A percentile compares a stretch with the other conserved stretches of the same genome.
These are phyloP conservation scores for Anadara kagoshimensis DNA, from an alignment of 1,140 invertebrate genomes.

Conservation along the genomic window DNA sequence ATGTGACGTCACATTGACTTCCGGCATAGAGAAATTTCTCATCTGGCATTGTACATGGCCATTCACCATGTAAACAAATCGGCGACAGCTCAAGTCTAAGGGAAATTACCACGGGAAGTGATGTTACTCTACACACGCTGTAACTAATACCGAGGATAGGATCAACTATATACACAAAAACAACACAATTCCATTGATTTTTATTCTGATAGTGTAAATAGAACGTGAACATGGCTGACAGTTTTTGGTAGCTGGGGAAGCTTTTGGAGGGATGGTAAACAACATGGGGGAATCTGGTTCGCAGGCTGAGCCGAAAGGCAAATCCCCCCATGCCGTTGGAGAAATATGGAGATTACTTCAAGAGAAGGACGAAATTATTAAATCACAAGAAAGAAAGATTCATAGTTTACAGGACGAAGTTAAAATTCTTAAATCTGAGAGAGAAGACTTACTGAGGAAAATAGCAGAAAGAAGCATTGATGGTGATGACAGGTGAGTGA, in stretches of 20 bases:
- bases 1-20: no score
- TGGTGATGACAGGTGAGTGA: conserved; percentile 12
- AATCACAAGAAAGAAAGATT: conserved; percentile 9
- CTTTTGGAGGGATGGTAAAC: conserved; percentile 14
- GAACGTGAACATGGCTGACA: conserved; percentile 14
- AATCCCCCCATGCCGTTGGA: conserved; percentile 5
- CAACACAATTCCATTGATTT: no score
- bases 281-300: neutral
- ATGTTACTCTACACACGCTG: no score
- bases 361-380: conserved; percentile 13
- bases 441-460: neutral
- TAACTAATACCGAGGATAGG: no score
- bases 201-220: no score
- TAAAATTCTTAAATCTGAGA: neutral
- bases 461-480: neutral
- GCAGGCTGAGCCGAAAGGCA: neutral
- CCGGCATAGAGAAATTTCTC: no score
- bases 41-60: no score
- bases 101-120: no score
- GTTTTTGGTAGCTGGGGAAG: conserved; percentile 6
- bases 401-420: conserved; percentile 3
- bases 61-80: no score
- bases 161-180: no score
- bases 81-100: no score
- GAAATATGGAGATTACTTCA: conserved; percentile 21